Base-by-base conservation (phyloP, 1,140 invertebrate species). In the Cydia fagiglandana region DNA sequence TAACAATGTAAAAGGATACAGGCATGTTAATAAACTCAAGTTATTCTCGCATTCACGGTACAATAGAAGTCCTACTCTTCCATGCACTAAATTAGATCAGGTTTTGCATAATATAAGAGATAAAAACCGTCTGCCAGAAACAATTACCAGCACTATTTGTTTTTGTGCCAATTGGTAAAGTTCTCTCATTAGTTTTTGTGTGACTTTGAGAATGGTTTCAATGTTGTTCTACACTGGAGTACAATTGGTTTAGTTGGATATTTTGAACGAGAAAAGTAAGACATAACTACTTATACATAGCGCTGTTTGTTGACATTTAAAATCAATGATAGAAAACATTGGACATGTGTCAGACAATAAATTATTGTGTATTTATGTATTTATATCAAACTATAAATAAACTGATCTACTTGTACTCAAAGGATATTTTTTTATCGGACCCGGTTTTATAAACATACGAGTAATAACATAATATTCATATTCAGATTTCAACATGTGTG, bases 141-240 rank as follows among this genome's bases (percentile, higher is more conserved):
- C 66, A 70, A 70, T 70, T 70, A 70, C 34, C n/a, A 17, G 66
- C 66, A 38, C 66, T 70, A 70, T 70, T 70, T 70, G 66, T 70
- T 70, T 45, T 70, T 70, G 30, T 70, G 66, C 66, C 66, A 70
- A 70, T 70, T 38, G 66, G 12, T 70, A 38, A 70, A 41, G 66
- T 70, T 70, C 34, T 34, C 30, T 38, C 66, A 45, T 70, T 38
- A 38, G 66, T 41, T 70, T 38, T 70, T 70, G 66, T 70, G 34
- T 38, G 20, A 61, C 24, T 61, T 61, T 61, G 20, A 24, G 56
- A 61, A 61, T 61, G 56, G 56, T 61, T 61, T 10, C 56, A 24
- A 61, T 24, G 17, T 61, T 61, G 17, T 61, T 24, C 56, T 24
- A 20, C 56, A 61, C n/a, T 7, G 20, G 56, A 24, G 56, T 61